Base-by-base conservation (phyloP, 2,888 invertebrate species). In the Laspeyria flexula region DNA sequence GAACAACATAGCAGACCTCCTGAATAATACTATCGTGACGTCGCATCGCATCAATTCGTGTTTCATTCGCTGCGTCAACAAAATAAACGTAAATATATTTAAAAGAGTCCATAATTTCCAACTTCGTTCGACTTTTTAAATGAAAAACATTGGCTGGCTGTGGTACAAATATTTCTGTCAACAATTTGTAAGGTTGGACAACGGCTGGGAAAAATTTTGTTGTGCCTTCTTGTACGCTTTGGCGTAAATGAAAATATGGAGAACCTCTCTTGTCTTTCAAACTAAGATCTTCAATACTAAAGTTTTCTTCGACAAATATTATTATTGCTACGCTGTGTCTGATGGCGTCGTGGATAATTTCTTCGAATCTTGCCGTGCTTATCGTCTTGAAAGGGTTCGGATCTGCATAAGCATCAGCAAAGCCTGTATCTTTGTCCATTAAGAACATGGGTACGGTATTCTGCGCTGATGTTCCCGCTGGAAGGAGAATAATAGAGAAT, bases 61-160 rank as follows among this genome's bases (percentile, higher is more conserved):
- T 75, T 13, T 81, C 81, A 13, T 77, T 73, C 0, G 11, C 1
- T 0, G 33, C 47, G n/a, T 87, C 82, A 41, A 75, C 47, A 25
- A 90, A 90, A 49, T 66, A 79, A 0, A 90, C 61, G 29, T 86
- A 88, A 0, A 80, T 58, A 50, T 85, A 76, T n/a, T 78, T 81
- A 4, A 72, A 71, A 16, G 54, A 64, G 1, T 81, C 68, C 0
- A 65, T 60, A 1, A 79, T 48, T 9, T 75, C 58, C 0, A 82
- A 13, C 23, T 79, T 80, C 0, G 56, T 60, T 0, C 56, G 67
- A 0, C 60, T 41, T 1, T 55, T 65, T 5, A 86, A 29, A 34
- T 73, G 42, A 21, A 77, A 81, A 0, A 74, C 70, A 21, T 87
- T 87, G 0, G 43, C 48, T 0, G 54, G 37, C 0, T 64, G 50